Evolutionary conservation across 2,888 invertebrate genomes (phyloP), one percentile per base, ranked within the genome.

Genomic region (Hanleya hanleyi): DNA sequence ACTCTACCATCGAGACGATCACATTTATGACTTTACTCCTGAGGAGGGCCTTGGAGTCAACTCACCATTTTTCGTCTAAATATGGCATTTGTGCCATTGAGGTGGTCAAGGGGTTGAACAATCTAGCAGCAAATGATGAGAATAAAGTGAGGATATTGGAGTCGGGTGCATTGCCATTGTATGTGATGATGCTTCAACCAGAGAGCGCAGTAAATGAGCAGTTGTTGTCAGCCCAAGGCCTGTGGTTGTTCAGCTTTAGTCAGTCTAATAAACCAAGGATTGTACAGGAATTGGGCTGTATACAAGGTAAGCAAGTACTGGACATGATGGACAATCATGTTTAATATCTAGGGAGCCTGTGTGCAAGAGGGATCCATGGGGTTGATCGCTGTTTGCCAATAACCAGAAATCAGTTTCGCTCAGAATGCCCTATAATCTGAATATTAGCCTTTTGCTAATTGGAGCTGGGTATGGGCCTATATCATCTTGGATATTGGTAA

Each of bases 171-270:
- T 67, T 88, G 32, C 75, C 81, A 6, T 67, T 86, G 47, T 86
- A 83, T 69, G 75, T 82, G 37, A 67, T 70, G 1, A 67, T 82
- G 7, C 51, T 86, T 35, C 62, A 71, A 18, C 70, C 74, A 32
- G 80, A 80, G 5, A 73, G 73, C 37, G 61, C 74, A 1, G 80
- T 81, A 7, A 79, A 82, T 32, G 88, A 88, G 74, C 81, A 83
- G 41, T 79, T 79, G 51, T 72, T 85, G 35, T 83, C 85, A 7
- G 80, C 86, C 18, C 80, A 79, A 37, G 86, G 87, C 12, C 68
- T 89, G 3, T 89, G 89, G 89, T 84, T 86, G 26, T 76, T 89
- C 22, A 83, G 87, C 15, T 89, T 89, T 69, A 84, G 84, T 74
- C 76, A 80, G 29, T 81, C 82, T 61, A 88, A 87, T 71, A 86